phyloP scores from a whole-genome alignment of 2,888 invertebrate genomes.

The Marasmarcha lunaedactyla region DNA sequence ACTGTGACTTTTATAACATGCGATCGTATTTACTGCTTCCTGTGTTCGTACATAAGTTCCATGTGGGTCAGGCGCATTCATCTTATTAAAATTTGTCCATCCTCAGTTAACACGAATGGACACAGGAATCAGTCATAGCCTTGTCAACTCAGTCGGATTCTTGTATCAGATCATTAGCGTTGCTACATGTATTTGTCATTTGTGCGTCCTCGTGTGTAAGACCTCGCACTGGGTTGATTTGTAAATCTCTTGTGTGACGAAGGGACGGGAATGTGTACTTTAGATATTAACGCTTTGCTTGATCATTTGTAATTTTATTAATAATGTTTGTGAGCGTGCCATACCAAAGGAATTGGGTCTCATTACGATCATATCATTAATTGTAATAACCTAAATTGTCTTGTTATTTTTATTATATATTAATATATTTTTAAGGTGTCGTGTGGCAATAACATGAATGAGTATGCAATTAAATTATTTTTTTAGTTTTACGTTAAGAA shows the following conservation, averaged over 20 bases:
- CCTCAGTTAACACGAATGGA: conserved; percentile 4
- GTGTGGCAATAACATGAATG: too few species aligned
- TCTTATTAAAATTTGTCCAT: background rate
- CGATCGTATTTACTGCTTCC: conserved; percentile 8
- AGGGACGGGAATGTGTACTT: conserved; percentile 25
- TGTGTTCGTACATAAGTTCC: conserved; percentile 6
- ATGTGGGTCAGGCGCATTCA: conserved; percentile 1
- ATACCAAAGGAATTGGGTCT: conserved; percentile 28
- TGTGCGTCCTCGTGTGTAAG: too few species aligned
- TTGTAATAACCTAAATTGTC: conserved; percentile 10
- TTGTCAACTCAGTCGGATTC: background rate
- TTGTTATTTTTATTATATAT: too few species aligned
- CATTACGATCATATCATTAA: conserved; percentile 17
- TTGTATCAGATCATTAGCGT: too few species aligned
- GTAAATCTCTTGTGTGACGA: conserved; percentile 1
- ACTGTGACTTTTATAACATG: background rate
- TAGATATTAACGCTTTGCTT: conserved; percentile 43
- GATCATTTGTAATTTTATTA: conserved; percentile 38
- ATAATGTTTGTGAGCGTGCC: conserved; percentile 50
- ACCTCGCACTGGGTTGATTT: too few species aligned
- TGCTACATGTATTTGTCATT: too few species aligned
- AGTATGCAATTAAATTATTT: too few species aligned
- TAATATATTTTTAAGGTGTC: too few species aligned
- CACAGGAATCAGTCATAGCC: conserved; percentile 28
- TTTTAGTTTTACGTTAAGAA: too few species aligned